Base-by-base conservation (phyloP, 2,888 invertebrate genomes). In the Aleiodes alternator region DNA sequence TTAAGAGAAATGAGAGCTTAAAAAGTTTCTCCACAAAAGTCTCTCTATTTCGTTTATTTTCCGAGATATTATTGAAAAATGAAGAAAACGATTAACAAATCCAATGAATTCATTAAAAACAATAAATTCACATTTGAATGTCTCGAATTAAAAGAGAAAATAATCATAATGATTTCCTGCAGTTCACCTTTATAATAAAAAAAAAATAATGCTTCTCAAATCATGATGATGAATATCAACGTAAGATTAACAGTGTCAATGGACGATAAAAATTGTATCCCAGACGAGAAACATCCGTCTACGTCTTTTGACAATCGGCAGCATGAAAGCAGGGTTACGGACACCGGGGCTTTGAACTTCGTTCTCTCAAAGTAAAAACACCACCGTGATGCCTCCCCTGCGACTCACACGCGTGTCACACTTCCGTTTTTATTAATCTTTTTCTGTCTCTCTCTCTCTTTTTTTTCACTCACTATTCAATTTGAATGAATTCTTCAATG, bases 171-270 rank as follows among this genome's bases (percentile, higher is more conserved):
- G 29, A 43, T 66, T 66, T 66, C 66, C 50, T 66, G 66, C 11
- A 29, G 23, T 23, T 1, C 31, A 68, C 9, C 31, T 23, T 50
- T 68, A 14, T 53, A 11, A 8, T 16, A 16, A 16, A 4, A 53
- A 53, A 53, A 68, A 64, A 64, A 68, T n/a, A 64, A 64, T 16
- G 9, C 14, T 3, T 7, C 34, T 48, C 48, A 55, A 23, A 53
- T 43, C 76, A 76, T 76, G 76, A 53, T 69, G 31, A 50, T 76
- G 76, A 76, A 76, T 76, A 72, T 76, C 51, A 68, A n/a, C 16
- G 29, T 53, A 29, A 72, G 76, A 76, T 76, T 76, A 76, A 69
- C 43, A 38, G 76, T 76, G 76, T 72, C 76, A 76, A 69, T 76
- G 76, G 57, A 69, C 72, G 76, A 76, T 76, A 76, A 76, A 72